Percentiles rank a stretch among this genome's conserved stretches.
Conservation (phyloP, 2,797 vertebrate species). For the Ceryle rudis region DNA sequence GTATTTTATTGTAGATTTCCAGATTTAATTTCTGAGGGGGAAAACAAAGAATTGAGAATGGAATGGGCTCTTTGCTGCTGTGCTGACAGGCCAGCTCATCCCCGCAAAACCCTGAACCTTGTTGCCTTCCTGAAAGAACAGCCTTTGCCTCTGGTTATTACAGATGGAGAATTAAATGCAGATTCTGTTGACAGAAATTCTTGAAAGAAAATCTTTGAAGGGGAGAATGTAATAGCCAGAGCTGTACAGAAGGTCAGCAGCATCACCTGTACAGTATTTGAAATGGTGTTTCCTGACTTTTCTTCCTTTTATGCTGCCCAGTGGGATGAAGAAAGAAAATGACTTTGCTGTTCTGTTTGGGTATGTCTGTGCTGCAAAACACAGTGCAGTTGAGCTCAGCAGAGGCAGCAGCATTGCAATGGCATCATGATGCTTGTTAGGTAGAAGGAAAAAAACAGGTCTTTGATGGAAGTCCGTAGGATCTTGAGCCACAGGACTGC, state of each 20-base stretch:
- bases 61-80: neutral
- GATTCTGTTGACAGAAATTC: neutral
- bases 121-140: neutral
- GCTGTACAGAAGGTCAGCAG: neutral
- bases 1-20: neutral
- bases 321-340: neutral
- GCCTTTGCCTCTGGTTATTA: neutral
- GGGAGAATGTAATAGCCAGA: neutral
- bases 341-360: neutral
- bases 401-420: neutral
- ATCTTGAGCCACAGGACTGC: neutral
- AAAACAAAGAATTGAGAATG: neutral
- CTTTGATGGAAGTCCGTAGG: neutral
- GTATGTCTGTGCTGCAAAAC: neutral
- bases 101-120: neutral
- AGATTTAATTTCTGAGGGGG: neutral
- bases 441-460: neutral
- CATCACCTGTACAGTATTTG: neutral
- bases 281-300: neutral
- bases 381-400: neutral
- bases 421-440: rapidly evolving
- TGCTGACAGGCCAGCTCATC: neutral
- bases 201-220: neutral
- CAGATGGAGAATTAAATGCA: neutral
- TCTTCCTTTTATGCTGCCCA: neutral